Conservation (phyloP, 1,140 invertebrate genomes). For the Neuroterus valhalla region DNA sequence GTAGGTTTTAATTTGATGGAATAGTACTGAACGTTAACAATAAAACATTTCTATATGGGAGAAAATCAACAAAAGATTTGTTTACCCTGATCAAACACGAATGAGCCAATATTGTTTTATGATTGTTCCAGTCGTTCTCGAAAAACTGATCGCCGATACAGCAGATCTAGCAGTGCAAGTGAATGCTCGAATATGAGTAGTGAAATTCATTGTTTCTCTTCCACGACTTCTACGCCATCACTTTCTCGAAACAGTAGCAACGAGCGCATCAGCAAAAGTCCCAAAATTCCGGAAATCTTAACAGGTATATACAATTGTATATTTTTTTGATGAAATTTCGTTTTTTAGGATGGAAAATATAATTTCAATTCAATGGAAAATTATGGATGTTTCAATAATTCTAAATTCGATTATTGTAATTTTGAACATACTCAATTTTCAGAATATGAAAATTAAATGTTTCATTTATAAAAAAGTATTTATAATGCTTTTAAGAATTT, state of each 20-base stretch:
- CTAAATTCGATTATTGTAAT: too few relatives aligned
- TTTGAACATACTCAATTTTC: too few relatives aligned
- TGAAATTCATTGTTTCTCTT: constrained; percentile 71
- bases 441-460: too few relatives aligned
- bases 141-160: constrained; percentile 66
- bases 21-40: neutral
- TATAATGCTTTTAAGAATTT: too few relatives aligned
- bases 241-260: constrained; percentile 70
- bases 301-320: constrained; percentile 53
- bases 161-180: constrained; percentile 71
- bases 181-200: constrained; percentile 73
- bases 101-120: constrained; percentile 14
- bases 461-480: too few relatives aligned
- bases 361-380: too few relatives aligned
- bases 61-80: constrained; percentile 2
- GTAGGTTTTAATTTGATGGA: too few relatives aligned
- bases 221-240: constrained; percentile 70
- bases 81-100: neutral
- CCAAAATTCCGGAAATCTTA: constrained; percentile 57
- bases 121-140: constrained; percentile 63
- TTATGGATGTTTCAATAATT: too few relatives aligned
- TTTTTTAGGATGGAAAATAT: too few relatives aligned
- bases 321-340: too few relatives aligned
- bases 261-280: constrained; percentile 64
- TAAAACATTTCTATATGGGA: neutral